Percentiles rank a stretch among this genome's conserved stretches.
Conservation (phyloP, 1,140 invertebrate genomes). For the Caerostris darwini region DNA sequence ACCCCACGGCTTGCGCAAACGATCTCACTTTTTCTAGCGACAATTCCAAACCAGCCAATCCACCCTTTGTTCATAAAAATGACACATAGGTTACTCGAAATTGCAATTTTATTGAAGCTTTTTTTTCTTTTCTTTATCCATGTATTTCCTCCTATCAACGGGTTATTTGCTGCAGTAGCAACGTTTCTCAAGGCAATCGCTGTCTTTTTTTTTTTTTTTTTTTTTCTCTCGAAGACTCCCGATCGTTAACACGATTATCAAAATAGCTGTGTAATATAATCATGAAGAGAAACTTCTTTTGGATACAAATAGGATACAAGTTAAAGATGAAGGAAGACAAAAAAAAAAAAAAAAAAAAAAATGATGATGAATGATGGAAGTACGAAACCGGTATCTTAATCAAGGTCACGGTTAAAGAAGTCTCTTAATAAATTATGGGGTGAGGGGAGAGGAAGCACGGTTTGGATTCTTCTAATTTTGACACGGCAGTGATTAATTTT, state of each 20-base stretch:
- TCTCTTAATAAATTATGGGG: not conserved
- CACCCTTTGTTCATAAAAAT: not conserved
- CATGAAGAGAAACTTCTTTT: not conserved
- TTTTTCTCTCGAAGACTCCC: not conserved
- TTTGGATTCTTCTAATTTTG: no score
- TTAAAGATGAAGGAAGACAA: not conserved
- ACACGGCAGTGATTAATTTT: not conserved
- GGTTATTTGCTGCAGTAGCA: not conserved
- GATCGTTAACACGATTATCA: constrained; percentile 15
- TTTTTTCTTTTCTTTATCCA: not conserved
- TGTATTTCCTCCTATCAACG: not conserved
- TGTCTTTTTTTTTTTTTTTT: no score
- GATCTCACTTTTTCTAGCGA: not conserved
- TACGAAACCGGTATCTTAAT: constrained; percentile 8
- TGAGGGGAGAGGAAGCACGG: no score
- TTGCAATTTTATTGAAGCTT: not conserved
- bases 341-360: no score
- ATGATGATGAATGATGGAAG: not conserved
- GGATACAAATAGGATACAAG: not conserved
- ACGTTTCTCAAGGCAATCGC: not conserved
- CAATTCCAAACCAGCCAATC: not conserved
- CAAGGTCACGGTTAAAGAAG: not conserved
- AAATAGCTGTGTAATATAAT: constrained; percentile 25
- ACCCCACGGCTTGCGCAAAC: not conserved
- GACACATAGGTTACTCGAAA: constrained; percentile 1